Evolutionary conservation across 2,888 invertebrate species (phyloP).

Genomic region (Hypomecis atomaria): DNA sequence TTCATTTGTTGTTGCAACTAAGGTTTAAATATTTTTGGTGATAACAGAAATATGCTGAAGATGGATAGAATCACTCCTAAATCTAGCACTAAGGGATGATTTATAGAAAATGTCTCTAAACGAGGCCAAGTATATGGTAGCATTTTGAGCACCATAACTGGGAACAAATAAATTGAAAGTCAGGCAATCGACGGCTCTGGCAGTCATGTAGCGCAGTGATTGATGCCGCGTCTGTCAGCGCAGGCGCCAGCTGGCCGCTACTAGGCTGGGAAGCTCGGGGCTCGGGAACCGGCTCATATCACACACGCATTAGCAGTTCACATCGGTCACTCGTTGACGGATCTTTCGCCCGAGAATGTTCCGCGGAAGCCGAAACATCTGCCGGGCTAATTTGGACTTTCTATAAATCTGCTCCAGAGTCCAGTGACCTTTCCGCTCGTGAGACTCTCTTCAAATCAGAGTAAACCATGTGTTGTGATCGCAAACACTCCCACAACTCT

Average conservation of each 20-base stretch:
- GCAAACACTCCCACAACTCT: background rate
- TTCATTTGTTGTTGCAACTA: no score
- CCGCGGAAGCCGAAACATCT: slow-evolving; percentile 10
- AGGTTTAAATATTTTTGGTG: no score
- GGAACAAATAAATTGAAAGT: slow-evolving; percentile 28
- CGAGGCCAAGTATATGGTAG: background rate
- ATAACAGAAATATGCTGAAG: no score
- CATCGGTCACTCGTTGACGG: slow-evolving; percentile 26
- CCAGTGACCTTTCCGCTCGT: slow-evolving; percentile 21
- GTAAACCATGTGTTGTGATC: slow-evolving; percentile 1
- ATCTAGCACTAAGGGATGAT: no score
- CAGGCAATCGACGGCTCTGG: slow-evolving; percentile 40
- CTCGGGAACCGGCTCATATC: slow-evolving; percentile 48
- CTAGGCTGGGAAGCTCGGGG: slow-evolving; percentile 52
- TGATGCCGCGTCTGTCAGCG: slow-evolving; percentile 49
- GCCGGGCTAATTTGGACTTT: slow-evolving; percentile 15
- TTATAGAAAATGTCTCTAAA: no score
- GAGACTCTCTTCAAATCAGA: background rate
- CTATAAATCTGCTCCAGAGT: slow-evolving; percentile 9
- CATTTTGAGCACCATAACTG: slow-evolving; percentile 16
- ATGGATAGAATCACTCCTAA: no score
- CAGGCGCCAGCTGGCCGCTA: slow-evolving; percentile 59
- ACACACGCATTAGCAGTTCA: slow-evolving; percentile 33
- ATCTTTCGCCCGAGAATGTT: slow-evolving; percentile 5
- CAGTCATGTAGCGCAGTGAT: slow-evolving; percentile 52